Conservation (phyloP, 2,888 invertebrate species). For the Schizaphis graminum region DNA sequence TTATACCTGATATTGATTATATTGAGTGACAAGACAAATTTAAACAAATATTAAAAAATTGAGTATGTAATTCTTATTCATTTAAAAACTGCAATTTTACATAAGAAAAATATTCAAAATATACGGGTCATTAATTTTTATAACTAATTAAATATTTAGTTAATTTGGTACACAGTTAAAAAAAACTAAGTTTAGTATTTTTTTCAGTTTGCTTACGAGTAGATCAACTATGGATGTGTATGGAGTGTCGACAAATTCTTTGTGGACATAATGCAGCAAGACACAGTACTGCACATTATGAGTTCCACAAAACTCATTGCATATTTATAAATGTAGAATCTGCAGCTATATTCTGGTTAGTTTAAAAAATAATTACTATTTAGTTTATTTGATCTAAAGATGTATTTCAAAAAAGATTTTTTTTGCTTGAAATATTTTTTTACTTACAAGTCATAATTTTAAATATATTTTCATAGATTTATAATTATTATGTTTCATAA, state of each 20-base stretch:
- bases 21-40: background rate
- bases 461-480: background rate
- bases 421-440: constrained; percentile 34
- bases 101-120: background rate
- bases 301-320: constrained; percentile 76
- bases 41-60: background rate
- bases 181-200: background rate
- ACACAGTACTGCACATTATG: constrained; percentile 82
- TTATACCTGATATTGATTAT: background rate
- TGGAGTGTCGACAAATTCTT: constrained; percentile 80
- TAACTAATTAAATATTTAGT: background rate
- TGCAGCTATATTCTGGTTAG: constrained; percentile 83
- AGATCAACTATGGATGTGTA: constrained; percentile 79
- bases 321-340: constrained; percentile 84
- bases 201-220: constrained; percentile 52
- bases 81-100: background rate
- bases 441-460: background rate
- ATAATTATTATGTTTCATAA: background rate
- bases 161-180: background rate
- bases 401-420: constrained; percentile 40
- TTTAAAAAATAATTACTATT: constrained; percentile 12
- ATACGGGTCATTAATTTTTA: background rate
- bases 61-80: background rate
- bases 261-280: constrained; percentile 85
- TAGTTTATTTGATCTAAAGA: background rate